Evolutionary conservation across 2,888 invertebrate genomes (phyloP), one percentile per base, ranked within the genome.

Genomic region (Coremacera marginata): DNA sequence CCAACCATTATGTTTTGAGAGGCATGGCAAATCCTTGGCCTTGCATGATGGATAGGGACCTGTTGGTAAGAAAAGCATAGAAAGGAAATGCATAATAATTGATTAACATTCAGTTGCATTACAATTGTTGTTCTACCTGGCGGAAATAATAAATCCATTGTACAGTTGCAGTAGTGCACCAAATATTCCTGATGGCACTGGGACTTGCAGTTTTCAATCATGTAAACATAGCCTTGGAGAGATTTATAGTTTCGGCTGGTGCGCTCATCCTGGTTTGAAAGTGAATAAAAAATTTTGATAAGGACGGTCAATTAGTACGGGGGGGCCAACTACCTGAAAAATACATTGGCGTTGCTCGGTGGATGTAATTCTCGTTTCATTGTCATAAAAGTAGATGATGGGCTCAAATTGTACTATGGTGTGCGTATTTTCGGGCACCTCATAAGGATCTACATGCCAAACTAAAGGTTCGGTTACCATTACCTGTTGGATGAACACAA

Each of bases 181-280:
- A 88, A 82, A 83, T 89, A 85, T 81, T 87, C 85, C 80, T 89
- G 89, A 81, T 88, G 88, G 79, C 89, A 89, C 81, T 89, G 86
- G 22, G 88, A 82, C 73, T 84, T 80, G 78, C 89, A 89, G 84
- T 89, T 89, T 78, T 87, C 85, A 78, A 84, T 84, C 85, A 89
- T 87, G 78, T 89, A 89, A 57, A 84, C 82, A 77, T 87, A 86
- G 51, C 87, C 88, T 7, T 83, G 81, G 37, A 89, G 79, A 5
- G 87, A 85, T 76, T 86, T 88, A 78, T 85, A 87, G 75, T 86
- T 82, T 0, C 81, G 78, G 51, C 84, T 84, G 27, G 81, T 82
- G 9, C 78, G 84, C 19, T 74, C 74, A 25, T 65, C 67, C 74
- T 74, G 11, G 16, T 4, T 14, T 16, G 52, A 52, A 19, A 63